Base-by-base conservation (phyloP, 2,113 vertebrate species). In the Petaurus breviceps region DNA sequence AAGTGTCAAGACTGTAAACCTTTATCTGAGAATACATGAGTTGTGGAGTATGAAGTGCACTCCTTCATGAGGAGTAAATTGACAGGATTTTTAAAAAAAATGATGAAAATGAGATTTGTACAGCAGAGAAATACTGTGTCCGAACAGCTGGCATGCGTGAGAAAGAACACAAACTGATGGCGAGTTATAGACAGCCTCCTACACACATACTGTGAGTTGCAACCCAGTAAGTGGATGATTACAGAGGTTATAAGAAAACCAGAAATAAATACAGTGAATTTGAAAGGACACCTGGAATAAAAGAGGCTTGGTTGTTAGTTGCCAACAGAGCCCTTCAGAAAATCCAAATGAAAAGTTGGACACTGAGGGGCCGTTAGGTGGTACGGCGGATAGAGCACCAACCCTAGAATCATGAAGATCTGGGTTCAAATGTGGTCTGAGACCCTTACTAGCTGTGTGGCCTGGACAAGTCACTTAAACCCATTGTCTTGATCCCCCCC, bases 201-300 rank as follows among this genome's bases (percentile, higher is more conserved):
- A 94, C 97, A 89, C 90, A 57, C 95, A 97, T 12, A 93, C 96
- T 93, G 97, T 94, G 97, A 98, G 61, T 94, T 96, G 96, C 90
- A 92, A 94, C 94, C 97, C 96, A 96, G 91, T 98, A 97, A 98
- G 97, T 96, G 96, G 97, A 97, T 98, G 97, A 98, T 98, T 98
- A 96, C 43, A 97, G 96, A 97, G 97, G 98, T 98, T 97, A 96
- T 96, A 96, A 95, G 95, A 94, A 96, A 97, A 97, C 96, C 89
- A 96, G 97, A 97, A 95, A 96, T 98, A 96, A 98, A 97, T 95
- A 97, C 94, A 96, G 94, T 25, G 92, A 96, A 91, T 94, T 96
- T 96, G 93, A 96, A 97, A 96, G 95, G 96, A 97, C 96, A 98
- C 96, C 97, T 97, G 97, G 94, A 92, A 96, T 55, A 90, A 97